Evolutionary conservation across 2,797 vertebrate species (phyloP), one percentile per base, ranked within the genome.

Genomic region (Pangasius sanitwongsei): DNA sequence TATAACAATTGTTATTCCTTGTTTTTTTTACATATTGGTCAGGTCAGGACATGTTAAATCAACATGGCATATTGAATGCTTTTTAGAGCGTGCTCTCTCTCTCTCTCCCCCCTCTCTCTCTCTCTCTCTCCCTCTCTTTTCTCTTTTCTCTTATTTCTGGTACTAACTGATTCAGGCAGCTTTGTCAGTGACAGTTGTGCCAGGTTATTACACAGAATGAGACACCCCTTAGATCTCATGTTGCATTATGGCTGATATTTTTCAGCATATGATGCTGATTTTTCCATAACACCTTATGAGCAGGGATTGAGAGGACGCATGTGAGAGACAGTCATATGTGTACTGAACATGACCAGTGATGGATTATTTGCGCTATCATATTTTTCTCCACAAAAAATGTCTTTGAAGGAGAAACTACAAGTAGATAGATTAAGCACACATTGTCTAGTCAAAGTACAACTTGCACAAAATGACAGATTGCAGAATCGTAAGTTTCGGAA

Each of bases 31-130:
- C 20, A 41, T 72, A 28, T 86, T 15, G n/a, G 53, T 72, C 63
- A 74, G 53, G 78, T 48, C 67, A 74, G 23, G 78, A 48, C 87
- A 88, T 50, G 67, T 63, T 83, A 12, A 41, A 81, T 55, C 61
- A 48, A 48, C 37, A 61, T 61, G 6, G 5, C 13, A 31, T 78
- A 61, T 63, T 0, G 11, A 50, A 28, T 87, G 50, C 20, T 70
- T 87, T 44, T 63, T 74, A 31, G 6, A 8, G 2, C 28, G 37
- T 31, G 12, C 9, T 37, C 31, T 20, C 48, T 11, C 77, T 37
- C 69, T 75, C 74, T 48, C 2, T 78, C n/a, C n/a, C n/a, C n/a
- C n/a, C n/a, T n/a, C n/a, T n/a, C n/a, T n/a, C n/a, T n/a, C n/a
- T n/a, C n/a, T n/a, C n/a, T n/a, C n/a, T n/a, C n/a, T n/a, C n/a